These are phyloP conservation scores for Portunus trituberculatus DNA, from an alignment of 1,140 invertebrate species.

Conservation along the genomic window DNA sequence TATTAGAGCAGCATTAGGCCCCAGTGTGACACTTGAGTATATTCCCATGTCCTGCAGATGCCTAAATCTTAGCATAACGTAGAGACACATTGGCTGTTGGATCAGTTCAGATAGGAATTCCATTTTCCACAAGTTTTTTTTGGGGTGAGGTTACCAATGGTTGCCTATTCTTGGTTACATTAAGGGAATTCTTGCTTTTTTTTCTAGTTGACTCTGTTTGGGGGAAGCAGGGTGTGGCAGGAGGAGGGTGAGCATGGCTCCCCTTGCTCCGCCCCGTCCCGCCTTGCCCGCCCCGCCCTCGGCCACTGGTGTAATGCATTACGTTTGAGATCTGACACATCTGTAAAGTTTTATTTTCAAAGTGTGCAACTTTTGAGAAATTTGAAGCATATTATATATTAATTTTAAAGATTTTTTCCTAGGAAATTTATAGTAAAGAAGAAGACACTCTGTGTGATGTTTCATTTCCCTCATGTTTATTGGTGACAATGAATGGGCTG, in stretches of 20 bases:
- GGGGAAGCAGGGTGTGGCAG: not conserved
- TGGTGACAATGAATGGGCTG: no score
- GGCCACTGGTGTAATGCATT: conserved; percentile 49
- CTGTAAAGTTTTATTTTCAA: conserved; percentile 63
- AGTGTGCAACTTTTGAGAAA: conserved; percentile 68
- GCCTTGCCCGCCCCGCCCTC: conserved; percentile 37
- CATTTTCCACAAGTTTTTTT: no score
- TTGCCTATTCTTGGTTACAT: not conserved
- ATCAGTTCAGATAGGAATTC: no score
- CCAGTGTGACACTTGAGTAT: not conserved
- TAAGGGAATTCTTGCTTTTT: not conserved
- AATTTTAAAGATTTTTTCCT: conserved; percentile 71
- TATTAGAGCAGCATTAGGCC: conserved; percentile 36
- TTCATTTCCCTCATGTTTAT: not conserved
- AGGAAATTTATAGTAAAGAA: conserved; percentile 73
- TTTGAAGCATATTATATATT: conserved; percentile 72
- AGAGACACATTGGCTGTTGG: no score
- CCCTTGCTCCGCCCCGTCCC: conserved; percentile 30
- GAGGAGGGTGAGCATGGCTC: conserved; percentile 30
- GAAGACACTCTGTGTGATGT: conserved; percentile 55
- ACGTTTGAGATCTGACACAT: conserved; percentile 71
- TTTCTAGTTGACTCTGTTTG: not conserved
- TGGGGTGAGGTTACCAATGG: no score
- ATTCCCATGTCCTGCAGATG: no score
- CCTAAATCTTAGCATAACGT: no score